Evolutionary conservation across 2,888 invertebrate species (phyloP).

Genomic region (Lordiphosa andalusiaca): DNA sequence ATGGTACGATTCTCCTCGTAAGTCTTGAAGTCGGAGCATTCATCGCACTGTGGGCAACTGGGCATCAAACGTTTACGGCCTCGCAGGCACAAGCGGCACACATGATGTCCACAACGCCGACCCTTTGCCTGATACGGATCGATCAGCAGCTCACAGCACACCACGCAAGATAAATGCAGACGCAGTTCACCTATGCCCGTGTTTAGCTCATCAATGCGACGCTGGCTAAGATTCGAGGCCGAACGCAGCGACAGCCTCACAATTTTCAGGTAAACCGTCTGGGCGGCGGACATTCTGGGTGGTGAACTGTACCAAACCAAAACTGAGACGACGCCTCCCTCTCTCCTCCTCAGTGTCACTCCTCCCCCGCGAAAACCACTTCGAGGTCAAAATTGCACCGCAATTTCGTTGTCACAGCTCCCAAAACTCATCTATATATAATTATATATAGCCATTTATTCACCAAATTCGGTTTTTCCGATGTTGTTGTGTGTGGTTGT

Average conservation of each 20-base stretch:
- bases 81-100: constrained; percentile 91
- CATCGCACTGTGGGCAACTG: constrained; percentile 91
- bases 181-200: constrained; percentile 91
- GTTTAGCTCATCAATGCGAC: constrained; percentile 90
- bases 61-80: constrained; percentile 92
- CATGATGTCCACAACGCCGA: constrained; percentile 92
- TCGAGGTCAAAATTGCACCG: constrained; percentile 7
- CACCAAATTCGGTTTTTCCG: constrained; percentile 31
- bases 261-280: constrained; percentile 43
- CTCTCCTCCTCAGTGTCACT: background rate
- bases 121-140: constrained; percentile 90
- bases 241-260: constrained; percentile 44
- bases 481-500: constrained; percentile 26
- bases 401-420: background rate
- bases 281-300: constrained; percentile 39
- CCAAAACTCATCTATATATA: background rate
- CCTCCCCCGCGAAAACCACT: background rate
- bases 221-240: constrained; percentile 79
- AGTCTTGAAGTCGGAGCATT: constrained; percentile 88
- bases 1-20: constrained; percentile 91
- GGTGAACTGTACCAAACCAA: constrained; percentile 34
- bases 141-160: constrained; percentile 90
- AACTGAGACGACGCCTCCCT: constrained; percentile 1
- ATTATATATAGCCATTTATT: constrained; percentile 22
- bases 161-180: constrained; percentile 93